Percentiles rank a stretch among this genome's conserved stretches.
These are phyloP conservation scores for Alethe diademata DNA, from an alignment of 2,113 vertebrate species.

Conservation along the genomic window DNA sequence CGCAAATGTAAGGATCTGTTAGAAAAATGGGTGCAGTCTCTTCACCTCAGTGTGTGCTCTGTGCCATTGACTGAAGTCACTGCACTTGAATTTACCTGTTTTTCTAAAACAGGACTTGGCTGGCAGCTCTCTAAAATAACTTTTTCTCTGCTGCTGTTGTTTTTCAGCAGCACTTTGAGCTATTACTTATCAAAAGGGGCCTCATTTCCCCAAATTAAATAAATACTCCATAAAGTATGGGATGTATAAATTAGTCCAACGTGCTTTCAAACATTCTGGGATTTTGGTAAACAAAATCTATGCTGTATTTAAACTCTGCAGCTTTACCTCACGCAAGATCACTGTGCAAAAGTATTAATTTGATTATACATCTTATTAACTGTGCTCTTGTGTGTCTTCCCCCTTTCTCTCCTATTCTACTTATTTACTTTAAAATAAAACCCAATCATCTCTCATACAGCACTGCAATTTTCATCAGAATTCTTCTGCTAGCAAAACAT, in stretches of 20 bases:
- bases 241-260: neutral
- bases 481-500: neutral
- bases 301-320: neutral
- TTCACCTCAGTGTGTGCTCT: neutral
- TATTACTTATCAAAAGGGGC: neutral
- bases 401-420: neutral
- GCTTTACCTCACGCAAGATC: neutral
- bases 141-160: neutral
- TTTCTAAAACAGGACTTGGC: neutral
- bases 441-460: neutral
- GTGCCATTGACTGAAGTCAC: neutral
- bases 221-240: neutral
- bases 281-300: neutral
- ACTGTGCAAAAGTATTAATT: neutral
- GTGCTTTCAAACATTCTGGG: neutral
- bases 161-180: neutral
- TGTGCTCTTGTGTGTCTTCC: neutral
- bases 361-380: neutral
- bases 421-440: neutral
- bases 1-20: neutral
- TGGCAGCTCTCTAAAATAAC: neutral
- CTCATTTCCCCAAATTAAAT: neutral
- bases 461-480: neutral
- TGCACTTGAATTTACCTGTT: neutral
- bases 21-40: rapidly evolving